phyloP scores from a whole-genome alignment of 2,797 vertebrate species.

The Myotis vivesi region DNA sequence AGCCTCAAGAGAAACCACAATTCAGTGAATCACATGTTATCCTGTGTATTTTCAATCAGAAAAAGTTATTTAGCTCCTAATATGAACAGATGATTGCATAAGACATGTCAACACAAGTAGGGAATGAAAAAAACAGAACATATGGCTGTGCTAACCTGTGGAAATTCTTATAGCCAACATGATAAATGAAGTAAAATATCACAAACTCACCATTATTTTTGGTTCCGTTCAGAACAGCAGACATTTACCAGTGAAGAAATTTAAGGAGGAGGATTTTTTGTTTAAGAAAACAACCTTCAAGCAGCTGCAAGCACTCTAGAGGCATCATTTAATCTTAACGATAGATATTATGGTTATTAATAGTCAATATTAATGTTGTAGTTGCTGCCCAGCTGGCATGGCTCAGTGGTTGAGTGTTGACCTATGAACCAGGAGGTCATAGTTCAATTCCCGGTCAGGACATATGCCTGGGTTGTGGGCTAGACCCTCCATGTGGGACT shows the following conservation, averaged over 20 bases:
- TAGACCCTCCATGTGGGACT: too few species aligned
- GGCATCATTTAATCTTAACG: neutral
- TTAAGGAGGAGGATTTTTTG: neutral
- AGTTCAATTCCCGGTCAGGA: too few species aligned
- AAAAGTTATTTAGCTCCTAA: neutral
- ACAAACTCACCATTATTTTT: neutral
- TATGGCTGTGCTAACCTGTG: neutral
- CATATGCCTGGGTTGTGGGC: too few species aligned
- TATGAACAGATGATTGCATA: neutral
- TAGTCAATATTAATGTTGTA: neutral
- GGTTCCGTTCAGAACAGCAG: neutral
- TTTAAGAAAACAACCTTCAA: constrained; percentile 31
- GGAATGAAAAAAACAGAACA: constrained; percentile 10
- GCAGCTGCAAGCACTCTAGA: neutral
- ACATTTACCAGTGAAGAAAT: neutral
- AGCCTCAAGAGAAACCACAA: neutral
- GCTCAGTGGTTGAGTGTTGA: too few species aligned
- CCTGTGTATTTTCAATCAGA: neutral
- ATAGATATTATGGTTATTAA: neutral
- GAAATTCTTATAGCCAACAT: neutral
- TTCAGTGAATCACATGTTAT: neutral
- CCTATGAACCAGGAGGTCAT: too few species aligned
- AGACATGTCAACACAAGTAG: neutral
- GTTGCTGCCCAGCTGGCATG: neutral
- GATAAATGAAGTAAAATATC: neutral